Evolutionary conservation across 2,113 vertebrate species (phyloP).

Genomic region (Pomatorhinus ruficollis): DNA sequence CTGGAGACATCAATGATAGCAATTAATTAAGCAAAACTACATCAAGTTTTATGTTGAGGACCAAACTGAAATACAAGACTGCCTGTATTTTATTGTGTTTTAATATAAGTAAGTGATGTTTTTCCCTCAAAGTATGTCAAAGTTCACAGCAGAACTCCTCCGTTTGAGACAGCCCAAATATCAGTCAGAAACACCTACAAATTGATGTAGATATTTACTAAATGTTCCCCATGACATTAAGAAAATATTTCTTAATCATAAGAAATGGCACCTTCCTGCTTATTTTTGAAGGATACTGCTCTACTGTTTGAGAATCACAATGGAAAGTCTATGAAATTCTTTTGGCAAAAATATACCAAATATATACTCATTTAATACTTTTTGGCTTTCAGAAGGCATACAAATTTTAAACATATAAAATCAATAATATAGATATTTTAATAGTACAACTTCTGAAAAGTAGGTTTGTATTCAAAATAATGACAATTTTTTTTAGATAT

Average conservation of each 20-base stretch:
- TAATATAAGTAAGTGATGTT: background rate
- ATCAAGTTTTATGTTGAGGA: background rate
- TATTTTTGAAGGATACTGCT: background rate
- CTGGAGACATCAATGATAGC: background rate
- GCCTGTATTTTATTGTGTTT: background rate
- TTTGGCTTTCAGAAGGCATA: background rate
- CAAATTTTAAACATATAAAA: background rate
- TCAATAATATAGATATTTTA: background rate
- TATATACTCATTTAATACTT: background rate
- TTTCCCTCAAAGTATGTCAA: background rate
- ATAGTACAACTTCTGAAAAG: rapidly evolving
- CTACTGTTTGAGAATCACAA: background rate
- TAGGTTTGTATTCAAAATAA: background rate
- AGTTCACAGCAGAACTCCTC: background rate
- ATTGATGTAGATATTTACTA: background rate
- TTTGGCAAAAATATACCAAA: background rate
- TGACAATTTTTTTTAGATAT: background rate
- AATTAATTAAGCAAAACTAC: background rate
- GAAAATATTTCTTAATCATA: background rate
- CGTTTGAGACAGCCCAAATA: background rate
- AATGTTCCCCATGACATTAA: background rate
- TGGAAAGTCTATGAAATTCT: background rate
- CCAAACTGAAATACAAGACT: background rate
- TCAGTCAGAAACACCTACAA: background rate
- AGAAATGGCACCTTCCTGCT: background rate